Evolutionary conservation across 2,113 vertebrate genomes (phyloP), one percentile per base, ranked within the genome.

Genomic region (Campylomormyrus tamandua): DNA sequence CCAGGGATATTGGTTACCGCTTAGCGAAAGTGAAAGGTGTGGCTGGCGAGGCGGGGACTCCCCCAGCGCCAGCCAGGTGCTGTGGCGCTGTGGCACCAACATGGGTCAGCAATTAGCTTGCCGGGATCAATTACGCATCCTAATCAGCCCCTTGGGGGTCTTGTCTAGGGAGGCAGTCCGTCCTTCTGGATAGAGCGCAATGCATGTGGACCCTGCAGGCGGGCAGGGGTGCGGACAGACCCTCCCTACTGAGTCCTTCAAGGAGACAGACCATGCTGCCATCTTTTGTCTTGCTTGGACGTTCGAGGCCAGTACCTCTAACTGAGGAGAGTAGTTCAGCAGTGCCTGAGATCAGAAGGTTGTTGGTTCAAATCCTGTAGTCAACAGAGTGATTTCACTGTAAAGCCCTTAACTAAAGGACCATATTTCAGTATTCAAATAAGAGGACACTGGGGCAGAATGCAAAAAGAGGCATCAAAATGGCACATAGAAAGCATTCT

Each of bases 101-200:
- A 86, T 46, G 24, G 89, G 39, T 46, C 83, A 35, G 35, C 83
- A 58, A 86, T 86, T 90, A 66, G 83, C 89, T 56, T 35, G 19
- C 42, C 56, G 15, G 35, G 83, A 90, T 86, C 83, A 62, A 53
- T 85, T 83, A 86, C 35, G 49, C 49, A 53, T 62, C 77, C 89
- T 66, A 90, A 90, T 90, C 83, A 58, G 89, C 39, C 89, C 89
- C 83, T 48, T 45, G 19, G 89, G 80, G 89, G 89, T 45, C 52
- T 46, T 42, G 58, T 85, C 52, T 17, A 85, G n/a, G n/a, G 56
- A 48, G 80, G 48, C 56, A 7, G 2, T n/a, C 52, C 27, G n/a
- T 19, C 58, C 83, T 86, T 52, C 83, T 90, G 50, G 53, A n/a
- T 49, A 84, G 45, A 45, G 45, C 1, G 7, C 83, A n/a, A n/a